phyloP scores from a whole-genome alignment of 2,113 vertebrate species.

The Castor canadensis region DNA sequence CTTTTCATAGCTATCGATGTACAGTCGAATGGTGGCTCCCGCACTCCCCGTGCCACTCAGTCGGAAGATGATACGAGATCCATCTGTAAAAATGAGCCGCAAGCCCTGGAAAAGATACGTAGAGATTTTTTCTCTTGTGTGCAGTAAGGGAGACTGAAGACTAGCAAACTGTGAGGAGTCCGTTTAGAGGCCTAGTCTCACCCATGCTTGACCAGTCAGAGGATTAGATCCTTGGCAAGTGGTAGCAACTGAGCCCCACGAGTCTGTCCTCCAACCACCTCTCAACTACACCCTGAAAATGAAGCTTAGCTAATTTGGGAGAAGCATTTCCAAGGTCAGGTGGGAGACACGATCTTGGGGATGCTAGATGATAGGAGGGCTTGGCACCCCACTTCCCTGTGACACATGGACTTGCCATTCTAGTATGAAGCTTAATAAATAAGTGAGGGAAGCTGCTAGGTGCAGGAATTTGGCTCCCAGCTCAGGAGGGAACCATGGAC shows the following conservation, averaged over 20 bases:
- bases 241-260: neutral
- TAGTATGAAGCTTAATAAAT: constrained; percentile 14
- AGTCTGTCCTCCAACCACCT: neutral
- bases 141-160: neutral
- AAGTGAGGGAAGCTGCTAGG: neutral
- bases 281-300: neutral
- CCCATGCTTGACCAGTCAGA: neutral
- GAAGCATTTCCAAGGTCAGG: neutral
- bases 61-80: constrained; percentile 97
- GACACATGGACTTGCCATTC: neutral
- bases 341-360: neutral
- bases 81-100: constrained; percentile 95
- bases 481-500: neutral
- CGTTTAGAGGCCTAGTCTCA: neutral
- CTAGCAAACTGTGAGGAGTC: neutral
- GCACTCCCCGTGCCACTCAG: constrained; percentile 98
- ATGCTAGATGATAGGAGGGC: neutral
- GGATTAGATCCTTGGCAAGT: constrained; percentile 19
- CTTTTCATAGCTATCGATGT: constrained; percentile 99
- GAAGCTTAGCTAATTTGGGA: neutral
- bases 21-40: constrained; percentile 95
- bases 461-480: neutral
- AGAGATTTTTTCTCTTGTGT: neutral
- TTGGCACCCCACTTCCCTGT: neutral
- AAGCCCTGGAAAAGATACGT: constrained; percentile 87